phyloP scores from a whole-genome alignment of 1,140 invertebrate genomes.

The Bombus vancouverensis region DNA sequence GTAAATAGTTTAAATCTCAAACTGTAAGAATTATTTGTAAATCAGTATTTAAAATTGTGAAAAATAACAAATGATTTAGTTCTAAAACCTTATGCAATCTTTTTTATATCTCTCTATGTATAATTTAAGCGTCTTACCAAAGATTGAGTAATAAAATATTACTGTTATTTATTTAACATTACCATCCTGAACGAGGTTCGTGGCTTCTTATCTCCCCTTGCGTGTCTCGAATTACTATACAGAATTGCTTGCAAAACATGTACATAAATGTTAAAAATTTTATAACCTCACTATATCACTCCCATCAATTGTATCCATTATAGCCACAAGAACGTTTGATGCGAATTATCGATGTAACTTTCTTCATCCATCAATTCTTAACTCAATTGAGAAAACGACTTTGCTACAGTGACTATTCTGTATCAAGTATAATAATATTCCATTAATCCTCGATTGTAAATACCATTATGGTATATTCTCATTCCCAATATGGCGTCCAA shows the following conservation, averaged over 20 bases:
- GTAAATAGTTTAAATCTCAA: no score
- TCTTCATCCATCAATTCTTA: no score
- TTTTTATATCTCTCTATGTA: not conserved
- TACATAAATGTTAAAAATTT: not conserved
- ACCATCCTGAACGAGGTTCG: not conserved
- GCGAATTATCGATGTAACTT: not conserved
- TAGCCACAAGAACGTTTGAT: not conserved
- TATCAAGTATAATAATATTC: conserved; percentile 34
- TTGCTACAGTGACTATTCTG: not conserved
- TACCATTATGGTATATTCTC: not conserved
- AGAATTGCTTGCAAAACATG: not conserved
- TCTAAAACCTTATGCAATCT: not conserved
- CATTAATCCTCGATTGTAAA: not conserved
- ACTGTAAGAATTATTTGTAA: no score
- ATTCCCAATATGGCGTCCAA: not conserved
- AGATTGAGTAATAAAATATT: not conserved
- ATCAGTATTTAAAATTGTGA: not conserved
- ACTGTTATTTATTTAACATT: no score
- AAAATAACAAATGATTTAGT: not conserved
- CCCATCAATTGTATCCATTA: not conserved
- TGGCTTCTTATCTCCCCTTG: not conserved
- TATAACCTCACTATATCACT: not conserved
- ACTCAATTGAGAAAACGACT: not conserved
- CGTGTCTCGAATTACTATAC: not conserved
- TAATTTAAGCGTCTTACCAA: not conserved